These are phyloP conservation scores for Beris chalybata DNA, from an alignment of 2,888 invertebrate species.

Conservation along the genomic window DNA sequence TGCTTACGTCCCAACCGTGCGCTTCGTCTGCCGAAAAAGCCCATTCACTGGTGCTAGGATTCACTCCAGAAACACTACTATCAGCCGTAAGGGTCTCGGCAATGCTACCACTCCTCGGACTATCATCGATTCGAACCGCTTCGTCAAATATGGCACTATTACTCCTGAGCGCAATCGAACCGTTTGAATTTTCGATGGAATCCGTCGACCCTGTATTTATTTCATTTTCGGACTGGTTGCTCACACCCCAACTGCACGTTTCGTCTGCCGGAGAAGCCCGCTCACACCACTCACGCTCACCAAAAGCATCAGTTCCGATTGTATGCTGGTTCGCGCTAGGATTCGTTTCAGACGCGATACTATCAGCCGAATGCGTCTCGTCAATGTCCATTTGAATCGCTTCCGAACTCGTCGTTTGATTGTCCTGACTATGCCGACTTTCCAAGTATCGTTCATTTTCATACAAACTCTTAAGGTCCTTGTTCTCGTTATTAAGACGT, in stretches of 20 bases:
- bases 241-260: no score
- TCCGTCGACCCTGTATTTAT: no score
- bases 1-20: no score
- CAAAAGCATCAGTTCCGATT: neutral
- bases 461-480: constrained; percentile 5
- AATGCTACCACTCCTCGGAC: no score
- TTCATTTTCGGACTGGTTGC: no score
- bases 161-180: neutral
- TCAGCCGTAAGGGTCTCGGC: neutral
- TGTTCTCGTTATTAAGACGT: neutral
- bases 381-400: neutral
- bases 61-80: constrained; percentile 9
- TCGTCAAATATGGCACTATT: neutral
- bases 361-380: neutral
- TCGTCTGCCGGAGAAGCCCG: no score
- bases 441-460: constrained; percentile 9
- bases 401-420: neutral
- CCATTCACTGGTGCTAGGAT: neutral
- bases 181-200: neutral
- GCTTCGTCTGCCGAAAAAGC: no score
- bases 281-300: no score
- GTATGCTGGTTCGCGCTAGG: constrained; percentile 4
- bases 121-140: neutral
- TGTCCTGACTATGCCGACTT: neutral
- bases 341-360: constrained; percentile 10